Percentiles rank a stretch among this genome's conserved stretches.
These are phyloP conservation scores for Lasius platythorax DNA, from an alignment of 2,888 invertebrate genomes.

Conservation along the genomic window DNA sequence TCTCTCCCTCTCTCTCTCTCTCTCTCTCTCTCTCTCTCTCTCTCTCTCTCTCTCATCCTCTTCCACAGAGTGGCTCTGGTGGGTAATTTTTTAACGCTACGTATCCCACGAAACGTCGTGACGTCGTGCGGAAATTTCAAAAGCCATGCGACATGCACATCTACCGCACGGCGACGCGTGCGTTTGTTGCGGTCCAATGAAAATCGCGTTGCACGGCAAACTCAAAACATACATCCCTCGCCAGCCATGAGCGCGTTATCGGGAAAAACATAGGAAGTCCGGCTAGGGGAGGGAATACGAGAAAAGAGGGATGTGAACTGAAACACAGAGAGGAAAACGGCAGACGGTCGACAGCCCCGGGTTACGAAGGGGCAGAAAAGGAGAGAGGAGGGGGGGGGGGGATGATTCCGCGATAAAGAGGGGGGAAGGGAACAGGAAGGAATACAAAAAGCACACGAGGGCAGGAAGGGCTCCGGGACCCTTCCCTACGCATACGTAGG, in stretches of 20 bases:
- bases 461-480: slow-evolving; percentile 41
- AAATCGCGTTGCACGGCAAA: slow-evolving; percentile 61
- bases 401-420: slow-evolving; percentile 3
- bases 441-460: slow-evolving; percentile 42
- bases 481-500: slow-evolving; percentile 50
- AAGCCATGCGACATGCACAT: slow-evolving; percentile 37
- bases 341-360: slow-evolving; percentile 63
- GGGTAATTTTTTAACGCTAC: slow-evolving; percentile 51
- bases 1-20: background rate
- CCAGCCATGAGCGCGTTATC: slow-evolving; percentile 20
- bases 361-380: slow-evolving; percentile 47
- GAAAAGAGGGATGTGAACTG: slow-evolving; percentile 42
- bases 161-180: slow-evolving; percentile 48
- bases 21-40: background rate
- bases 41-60: background rate
- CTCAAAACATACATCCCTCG: slow-evolving; percentile 34
- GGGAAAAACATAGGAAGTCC: slow-evolving; percentile 25
- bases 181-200: slow-evolving; percentile 65
- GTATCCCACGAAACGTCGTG: slow-evolving; percentile 24
- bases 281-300: slow-evolving; percentile 14
- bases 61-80: background rate
- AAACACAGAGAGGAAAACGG: slow-evolving; percentile 60
- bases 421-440: background rate
- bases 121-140: slow-evolving; percentile 47
- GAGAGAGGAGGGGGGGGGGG: background rate